These are phyloP conservation scores for Gymnodraco acuticeps DNA, from an alignment of 2,797 vertebrate species.

Conservation along the genomic window DNA sequence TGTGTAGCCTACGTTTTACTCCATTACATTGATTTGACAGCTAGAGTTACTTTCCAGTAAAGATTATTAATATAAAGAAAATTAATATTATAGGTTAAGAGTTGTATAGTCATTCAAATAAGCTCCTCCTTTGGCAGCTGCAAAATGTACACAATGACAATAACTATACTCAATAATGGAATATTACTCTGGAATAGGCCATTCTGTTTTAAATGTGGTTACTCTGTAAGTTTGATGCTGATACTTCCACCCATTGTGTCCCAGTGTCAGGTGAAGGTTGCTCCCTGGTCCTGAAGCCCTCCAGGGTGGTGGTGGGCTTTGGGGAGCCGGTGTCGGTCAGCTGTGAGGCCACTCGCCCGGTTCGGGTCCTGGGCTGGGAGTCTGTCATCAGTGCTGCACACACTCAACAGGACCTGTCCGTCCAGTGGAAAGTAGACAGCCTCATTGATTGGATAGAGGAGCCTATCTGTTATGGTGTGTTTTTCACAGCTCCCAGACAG, in stretches of 20 bases:
- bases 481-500: conserved; percentile 87
- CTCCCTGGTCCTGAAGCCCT: conserved; percentile 84
- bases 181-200: no score
- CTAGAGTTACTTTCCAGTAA: no score
- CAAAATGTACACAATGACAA: no score
- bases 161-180: no score
- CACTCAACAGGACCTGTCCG: conserved; percentile 80
- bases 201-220: no score
- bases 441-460: conserved; percentile 89
- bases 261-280: conserved; percentile 84
- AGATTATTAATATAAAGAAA: no score
- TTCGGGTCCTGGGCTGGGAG: conserved; percentile 87
- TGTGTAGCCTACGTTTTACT: no score
- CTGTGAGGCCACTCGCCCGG: conserved; percentile 84
- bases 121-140: no score
- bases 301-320: conserved; percentile 85
- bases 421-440: conserved; percentile 87
- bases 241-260: background rate
- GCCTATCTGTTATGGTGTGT: conserved; percentile 88
- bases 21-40: no score
- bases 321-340: conserved; percentile 84
- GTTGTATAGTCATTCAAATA: no score
- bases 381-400: conserved; percentile 82
- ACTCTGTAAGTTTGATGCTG: no score
- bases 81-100: no score